phyloP scores from a whole-genome alignment of 2,797 vertebrate genomes.

The Notolepis coatsorum region DNA sequence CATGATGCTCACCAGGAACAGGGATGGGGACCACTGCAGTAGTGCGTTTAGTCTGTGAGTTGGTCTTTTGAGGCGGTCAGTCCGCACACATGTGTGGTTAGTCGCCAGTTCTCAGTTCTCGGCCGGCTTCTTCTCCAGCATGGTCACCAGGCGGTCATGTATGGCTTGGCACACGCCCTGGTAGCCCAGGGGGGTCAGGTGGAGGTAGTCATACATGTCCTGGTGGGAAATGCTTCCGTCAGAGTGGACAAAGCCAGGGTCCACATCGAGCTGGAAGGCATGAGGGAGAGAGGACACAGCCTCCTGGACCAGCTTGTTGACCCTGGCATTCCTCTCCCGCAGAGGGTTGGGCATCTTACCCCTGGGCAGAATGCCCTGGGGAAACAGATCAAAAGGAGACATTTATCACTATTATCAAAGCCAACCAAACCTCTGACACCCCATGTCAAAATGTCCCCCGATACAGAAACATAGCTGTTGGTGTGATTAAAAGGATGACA shows the following conservation, averaged over 20 bases:
- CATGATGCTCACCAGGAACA: conserved; percentile 43
- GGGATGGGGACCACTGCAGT: conserved; percentile 59
- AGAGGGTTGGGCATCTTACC: conserved; percentile 89
- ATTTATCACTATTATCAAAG: background rate
- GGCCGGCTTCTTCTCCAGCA: conserved; percentile 81
- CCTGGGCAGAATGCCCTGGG: conserved; percentile 88
- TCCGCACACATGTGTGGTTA: too few species aligned
- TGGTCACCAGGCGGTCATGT: conserved; percentile 81
- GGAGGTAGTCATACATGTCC: conserved; percentile 94
- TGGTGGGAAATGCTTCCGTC: conserved; percentile 92
- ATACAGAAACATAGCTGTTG: background rate
- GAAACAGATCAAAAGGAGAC: conserved; percentile 26
- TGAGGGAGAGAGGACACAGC: conserved; percentile 77
- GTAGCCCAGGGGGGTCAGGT: conserved; percentile 88
- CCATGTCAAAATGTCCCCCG: background rate
- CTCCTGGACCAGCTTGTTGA: conserved; percentile 85
- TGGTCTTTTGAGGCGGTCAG: background rate
- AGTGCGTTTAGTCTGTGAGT: conserved; percentile 48
- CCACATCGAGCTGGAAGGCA: conserved; percentile 84
- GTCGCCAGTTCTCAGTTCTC: conserved; percentile 69
- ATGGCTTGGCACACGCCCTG: conserved; percentile 87
- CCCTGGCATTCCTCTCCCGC: conserved; percentile 83
- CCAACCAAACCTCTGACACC: background rate
- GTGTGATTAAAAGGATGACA: background rate
- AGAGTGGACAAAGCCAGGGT: conserved; percentile 89